Base-by-base conservation (phyloP, 2,888 invertebrate species). In the Pherbina coryleti region DNA sequence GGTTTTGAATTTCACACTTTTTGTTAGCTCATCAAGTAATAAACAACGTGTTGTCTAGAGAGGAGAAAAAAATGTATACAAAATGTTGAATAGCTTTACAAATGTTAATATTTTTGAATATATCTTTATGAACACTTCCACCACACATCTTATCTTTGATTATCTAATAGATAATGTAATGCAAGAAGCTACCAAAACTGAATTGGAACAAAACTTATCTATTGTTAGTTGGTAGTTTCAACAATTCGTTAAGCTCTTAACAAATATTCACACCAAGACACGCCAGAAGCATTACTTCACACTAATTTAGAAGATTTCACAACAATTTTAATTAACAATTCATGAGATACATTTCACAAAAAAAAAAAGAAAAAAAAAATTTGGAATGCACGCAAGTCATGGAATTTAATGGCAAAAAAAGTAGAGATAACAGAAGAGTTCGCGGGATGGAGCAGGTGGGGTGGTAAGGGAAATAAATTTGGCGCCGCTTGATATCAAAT, bases 251-350 rank as follows among this genome's bases (percentile, higher is more conserved):
- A 19, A 55, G 8, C 8, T 1, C 55, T 55, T 55, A 8, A 19
- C 55, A 22, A 55, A 19, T 44, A 44, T 44, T 44, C 44, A 44
- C 44, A 14, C 44, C 44, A 11, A 44, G 44, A 44, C 14, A n/a
- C n/a, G n/a, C n/a, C n/a, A n/a, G 44, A 44, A 14, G 44, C 44
- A 11, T 44, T 44, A 44, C 44, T 44, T 44, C 44, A 44, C 44
- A 44, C 44, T 14, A 11, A 44, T 11, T 14, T 7, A 44, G 14
- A 44, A 44, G 44, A 44, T 44, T 44, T 44, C 44, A 8, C 37
- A 37, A 44, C 44, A 44, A 44, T 67, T 67, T 67, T 67, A 67
- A 67, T 67, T 44, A 67, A 67, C 34, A 22, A 67, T 19, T n/a
- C 44, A 67, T 67, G 34, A n/a, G 67, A 67, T 44, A 44, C 44